Percentiles rank a stretch among this genome's conserved stretches.
Evolutionary conservation across 2,888 invertebrate genomes (phyloP).

Genomic region (Temnothorax rugatulus): DNA sequence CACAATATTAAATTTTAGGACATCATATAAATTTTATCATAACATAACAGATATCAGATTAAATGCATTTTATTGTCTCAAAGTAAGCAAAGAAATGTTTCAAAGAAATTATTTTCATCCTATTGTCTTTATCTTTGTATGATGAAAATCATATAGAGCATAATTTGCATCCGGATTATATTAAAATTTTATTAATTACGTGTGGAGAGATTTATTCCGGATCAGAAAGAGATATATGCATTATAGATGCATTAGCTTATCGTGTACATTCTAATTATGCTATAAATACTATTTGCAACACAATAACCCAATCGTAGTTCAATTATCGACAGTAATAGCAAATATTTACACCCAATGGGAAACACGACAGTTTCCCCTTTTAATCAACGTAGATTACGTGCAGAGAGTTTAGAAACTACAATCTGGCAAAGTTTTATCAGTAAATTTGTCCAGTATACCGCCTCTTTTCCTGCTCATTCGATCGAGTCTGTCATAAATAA

Average conservation of each 20-base stretch:
- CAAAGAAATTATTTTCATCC: background rate
- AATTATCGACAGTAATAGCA: constrained; percentile 43
- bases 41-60: background rate
- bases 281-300: constrained; percentile 10
- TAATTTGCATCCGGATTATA: background rate
- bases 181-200: constrained; percentile 25
- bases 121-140: background rate
- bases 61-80: background rate
- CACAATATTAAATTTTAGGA: background rate
- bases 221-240: background rate
- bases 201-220: background rate
- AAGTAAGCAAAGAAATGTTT: background rate
- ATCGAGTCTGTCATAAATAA: constrained; percentile 4
- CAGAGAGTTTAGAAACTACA: constrained; percentile 31
- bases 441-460: background rate
- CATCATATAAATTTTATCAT: background rate
- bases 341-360: constrained; percentile 41
- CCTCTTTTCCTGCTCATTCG: background rate
- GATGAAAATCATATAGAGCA: background rate
- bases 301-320: constrained; percentile 22
- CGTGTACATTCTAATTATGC: constrained; percentile 24
- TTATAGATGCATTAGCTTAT: constrained; percentile 17
- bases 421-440: background rate
- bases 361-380: constrained; percentile 33
- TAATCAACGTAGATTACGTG: constrained; percentile 42